A percentile compares a stretch with the other conserved stretches of the same genome.
phyloP scores from a whole-genome alignment of 2,797 vertebrate species.

The Pteropus rufus region DNA sequence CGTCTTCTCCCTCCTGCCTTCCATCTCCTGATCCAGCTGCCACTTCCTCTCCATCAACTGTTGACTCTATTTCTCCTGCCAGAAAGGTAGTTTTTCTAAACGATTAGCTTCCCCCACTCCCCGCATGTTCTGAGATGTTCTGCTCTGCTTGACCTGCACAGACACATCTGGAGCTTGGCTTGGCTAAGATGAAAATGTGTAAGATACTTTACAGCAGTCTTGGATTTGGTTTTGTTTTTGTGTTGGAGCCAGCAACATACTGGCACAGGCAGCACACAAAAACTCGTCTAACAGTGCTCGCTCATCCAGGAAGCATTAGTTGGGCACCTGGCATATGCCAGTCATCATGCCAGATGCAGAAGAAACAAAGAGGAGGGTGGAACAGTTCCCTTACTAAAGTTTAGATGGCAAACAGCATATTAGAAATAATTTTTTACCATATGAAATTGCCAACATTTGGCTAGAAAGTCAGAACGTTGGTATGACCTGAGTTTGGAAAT shows the following conservation, averaged over 20 bases:
- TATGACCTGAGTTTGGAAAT: not conserved
- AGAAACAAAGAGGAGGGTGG: not conserved
- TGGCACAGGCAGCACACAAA: not conserved
- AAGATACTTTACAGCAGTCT: not conserved
- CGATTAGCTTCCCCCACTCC: not conserved
- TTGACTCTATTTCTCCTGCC: constrained; percentile 79
- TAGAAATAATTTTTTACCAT: not conserved
- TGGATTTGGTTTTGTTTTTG: not conserved
- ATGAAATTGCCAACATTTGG: not conserved
- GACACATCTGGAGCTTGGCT: not conserved
- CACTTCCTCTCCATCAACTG: constrained; percentile 80
- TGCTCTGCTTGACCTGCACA: not conserved
- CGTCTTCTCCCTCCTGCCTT: constrained; percentile 79
- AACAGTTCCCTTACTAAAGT: not conserved
- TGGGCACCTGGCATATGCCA: not conserved
- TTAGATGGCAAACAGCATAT: not conserved
- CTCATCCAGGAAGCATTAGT: not conserved
- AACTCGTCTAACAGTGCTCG: not conserved
- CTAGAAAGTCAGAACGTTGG: not conserved
- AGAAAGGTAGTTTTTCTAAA: constrained; percentile 83
- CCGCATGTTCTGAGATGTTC: not conserved
- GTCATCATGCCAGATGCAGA: not conserved
- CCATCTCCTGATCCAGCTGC: constrained; percentile 80
- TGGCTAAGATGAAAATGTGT: not conserved
- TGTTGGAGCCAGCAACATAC: not conserved